These are phyloP conservation scores for Aplysina aerophoba DNA, from an alignment of 37 sponge, comb jelly and placozoan genomes.

Conservation along the genomic window DNA sequence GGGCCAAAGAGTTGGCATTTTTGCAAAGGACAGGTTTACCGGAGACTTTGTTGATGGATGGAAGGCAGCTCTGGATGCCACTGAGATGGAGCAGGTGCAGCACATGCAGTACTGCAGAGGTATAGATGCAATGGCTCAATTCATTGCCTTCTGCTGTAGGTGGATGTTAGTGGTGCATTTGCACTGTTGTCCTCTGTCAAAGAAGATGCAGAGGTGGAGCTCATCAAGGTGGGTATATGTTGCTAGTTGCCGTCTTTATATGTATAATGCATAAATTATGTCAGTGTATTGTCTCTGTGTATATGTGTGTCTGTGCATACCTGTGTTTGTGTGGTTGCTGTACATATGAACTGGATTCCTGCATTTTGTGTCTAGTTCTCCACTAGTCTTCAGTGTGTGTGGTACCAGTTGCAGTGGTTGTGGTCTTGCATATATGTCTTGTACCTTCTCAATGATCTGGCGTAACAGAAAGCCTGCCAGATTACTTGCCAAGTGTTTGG, in stretches of 20 bases:
- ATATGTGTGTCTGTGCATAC: neutral
- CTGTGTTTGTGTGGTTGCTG: too few relatives aligned
- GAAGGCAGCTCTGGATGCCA: conserved; percentile 40
- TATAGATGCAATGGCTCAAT: neutral
- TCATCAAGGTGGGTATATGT: conserved; percentile 61
- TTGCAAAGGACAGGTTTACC: conserved; percentile 81
- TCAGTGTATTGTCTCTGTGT: neutral
- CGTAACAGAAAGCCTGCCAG: conserved; percentile 77
- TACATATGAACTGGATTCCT: too few relatives aligned
- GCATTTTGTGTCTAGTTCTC: too few relatives aligned
- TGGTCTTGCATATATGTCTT: too few relatives aligned
- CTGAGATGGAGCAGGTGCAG: conserved; percentile 41
- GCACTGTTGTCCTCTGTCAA: conserved; percentile 84
- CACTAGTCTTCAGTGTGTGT: too few relatives aligned
- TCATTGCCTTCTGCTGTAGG: conserved; percentile 23
- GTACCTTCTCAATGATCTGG: neutral
- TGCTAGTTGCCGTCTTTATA: too few relatives aligned
- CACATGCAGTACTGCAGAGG: neutral
- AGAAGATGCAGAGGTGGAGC: conserved; percentile 76
- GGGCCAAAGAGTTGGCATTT: conserved; percentile 82
- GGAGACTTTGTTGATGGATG: conserved; percentile 80
- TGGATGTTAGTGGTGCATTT: conserved; percentile 83
- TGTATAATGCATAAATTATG: conserved; percentile 11
- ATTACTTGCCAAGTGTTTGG: conserved; percentile 89
- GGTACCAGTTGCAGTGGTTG: too few relatives aligned